These are phyloP conservation scores for Oreotrochilus melanogaster DNA, from an alignment of 2,113 vertebrate species.

Conservation along the genomic window DNA sequence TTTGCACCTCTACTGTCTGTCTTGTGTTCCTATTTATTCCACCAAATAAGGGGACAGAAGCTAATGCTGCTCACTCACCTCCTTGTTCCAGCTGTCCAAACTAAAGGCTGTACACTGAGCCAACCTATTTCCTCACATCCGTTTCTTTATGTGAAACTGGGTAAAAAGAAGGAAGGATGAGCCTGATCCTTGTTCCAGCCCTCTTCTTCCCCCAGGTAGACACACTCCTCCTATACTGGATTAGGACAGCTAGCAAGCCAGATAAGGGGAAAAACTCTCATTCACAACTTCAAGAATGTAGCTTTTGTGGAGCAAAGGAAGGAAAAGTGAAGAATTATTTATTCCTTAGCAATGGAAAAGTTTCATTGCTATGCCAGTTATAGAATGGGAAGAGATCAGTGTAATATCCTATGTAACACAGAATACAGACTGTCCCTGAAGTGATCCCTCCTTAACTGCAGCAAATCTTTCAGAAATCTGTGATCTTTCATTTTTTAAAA, in stretches of 20 bases:
- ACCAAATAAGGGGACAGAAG: not conserved
- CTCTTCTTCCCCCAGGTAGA: not conserved
- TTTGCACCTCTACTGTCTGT: not conserved
- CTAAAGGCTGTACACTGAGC: not conserved
- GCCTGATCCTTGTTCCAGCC: not conserved
- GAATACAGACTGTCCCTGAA: not conserved
- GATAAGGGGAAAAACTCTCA: not conserved
- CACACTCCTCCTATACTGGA: not conserved
- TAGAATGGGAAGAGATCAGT: not conserved
- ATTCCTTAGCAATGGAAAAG: not conserved
- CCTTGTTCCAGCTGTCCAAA: not conserved
- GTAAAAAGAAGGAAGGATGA: not conserved
- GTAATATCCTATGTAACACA: not conserved
- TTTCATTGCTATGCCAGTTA: not conserved
- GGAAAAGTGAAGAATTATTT: not conserved
- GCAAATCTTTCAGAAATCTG: conserved; percentile 9
- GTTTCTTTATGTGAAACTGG: not conserved
- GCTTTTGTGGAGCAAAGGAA: not conserved
- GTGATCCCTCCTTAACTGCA: not conserved
- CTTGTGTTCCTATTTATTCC: not conserved
- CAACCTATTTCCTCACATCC: not conserved
- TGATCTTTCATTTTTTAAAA: conserved; percentile 15
- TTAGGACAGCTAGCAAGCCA: not conserved
- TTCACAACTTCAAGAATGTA: not conserved
- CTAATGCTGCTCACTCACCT: not conserved